These are phyloP conservation scores for Acrobasis consociella DNA, from an alignment of 2,888 invertebrate genomes.

Conservation along the genomic window DNA sequence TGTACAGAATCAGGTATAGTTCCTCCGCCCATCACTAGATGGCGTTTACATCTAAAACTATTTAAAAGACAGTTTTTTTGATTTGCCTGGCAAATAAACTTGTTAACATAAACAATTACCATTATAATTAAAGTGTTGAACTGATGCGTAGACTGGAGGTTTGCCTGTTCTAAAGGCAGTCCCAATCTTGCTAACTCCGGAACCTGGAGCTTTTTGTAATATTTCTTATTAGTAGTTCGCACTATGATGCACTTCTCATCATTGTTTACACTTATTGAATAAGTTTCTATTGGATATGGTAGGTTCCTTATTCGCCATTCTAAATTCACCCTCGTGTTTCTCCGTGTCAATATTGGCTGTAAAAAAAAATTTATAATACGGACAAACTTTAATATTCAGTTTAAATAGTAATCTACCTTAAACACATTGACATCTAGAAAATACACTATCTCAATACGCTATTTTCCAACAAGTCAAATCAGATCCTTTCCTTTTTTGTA, in stretches of 20 bases:
- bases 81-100: too few relatives aligned
- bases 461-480: too few relatives aligned
- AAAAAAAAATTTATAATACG: too few relatives aligned
- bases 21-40: too few relatives aligned
- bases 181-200: slow-evolving; percentile 88
- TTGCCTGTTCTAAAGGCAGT: slow-evolving; percentile 83
- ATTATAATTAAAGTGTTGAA: slow-evolving; percentile 90
- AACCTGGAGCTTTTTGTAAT: slow-evolving; percentile 87
- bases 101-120: slow-evolving; percentile 64
- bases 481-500: too few relatives aligned
- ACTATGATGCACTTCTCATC: slow-evolving; percentile 86
- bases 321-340: slow-evolving; percentile 88
- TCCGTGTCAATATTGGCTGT: slow-evolving; percentile 86
- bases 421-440: background rate
- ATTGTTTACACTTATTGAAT: slow-evolving; percentile 85
- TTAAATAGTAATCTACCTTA: too few relatives aligned
- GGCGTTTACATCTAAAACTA: too few relatives aligned
- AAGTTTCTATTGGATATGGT: slow-evolving; percentile 87
- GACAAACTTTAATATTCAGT: too few relatives aligned
- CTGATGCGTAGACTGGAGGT: slow-evolving; percentile 86
- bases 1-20: too few relatives aligned
- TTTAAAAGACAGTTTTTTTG: too few relatives aligned
- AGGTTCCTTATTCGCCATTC: slow-evolving; percentile 93
- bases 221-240: slow-evolving; percentile 91
- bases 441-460: background rate